Conservation (phyloP, 2,113 vertebrate species). For the Corythornis vintsioides region DNA sequence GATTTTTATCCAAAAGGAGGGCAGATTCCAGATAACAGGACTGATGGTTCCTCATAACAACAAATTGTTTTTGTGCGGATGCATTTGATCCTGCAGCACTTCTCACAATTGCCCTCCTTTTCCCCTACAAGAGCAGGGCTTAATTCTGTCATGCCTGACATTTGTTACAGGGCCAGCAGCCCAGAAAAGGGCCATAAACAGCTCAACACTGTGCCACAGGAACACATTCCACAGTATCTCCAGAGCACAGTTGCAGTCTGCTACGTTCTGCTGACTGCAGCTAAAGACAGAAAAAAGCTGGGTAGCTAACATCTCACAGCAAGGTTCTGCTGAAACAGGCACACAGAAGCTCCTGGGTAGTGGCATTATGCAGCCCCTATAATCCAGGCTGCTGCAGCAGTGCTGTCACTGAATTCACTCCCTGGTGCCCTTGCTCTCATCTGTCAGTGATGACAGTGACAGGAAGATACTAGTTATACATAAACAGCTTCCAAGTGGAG, state of each 20-base stretch:
- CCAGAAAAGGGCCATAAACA: neutral
- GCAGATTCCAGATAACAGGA: neutral
- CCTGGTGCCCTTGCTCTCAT: neutral
- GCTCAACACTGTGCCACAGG: neutral
- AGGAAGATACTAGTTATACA: neutral
- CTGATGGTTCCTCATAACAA: neutral
- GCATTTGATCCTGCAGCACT: neutral
- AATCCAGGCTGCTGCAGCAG: neutral
- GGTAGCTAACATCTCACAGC: neutral
- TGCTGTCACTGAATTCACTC: neutral
- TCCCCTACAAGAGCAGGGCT: neutral
- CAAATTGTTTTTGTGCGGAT: neutral
- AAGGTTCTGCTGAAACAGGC: neutral
- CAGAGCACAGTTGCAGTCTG: neutral
- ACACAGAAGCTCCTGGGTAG: neutral
- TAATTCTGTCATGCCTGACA: neutral
- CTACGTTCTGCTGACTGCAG: neutral
- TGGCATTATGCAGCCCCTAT: neutral
- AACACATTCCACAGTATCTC: neutral
- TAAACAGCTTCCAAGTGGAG: conserved; percentile 22
- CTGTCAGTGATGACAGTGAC: neutral
- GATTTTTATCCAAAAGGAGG: neutral
- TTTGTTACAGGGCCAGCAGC: neutral
- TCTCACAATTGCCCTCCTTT: neutral
- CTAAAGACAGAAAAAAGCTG: neutral